A percentile compares a stretch with the other conserved stretches of the same genome.
phyloP scores from a whole-genome alignment of 2,113 vertebrate species.

The Tauraco erythrolophus region DNA sequence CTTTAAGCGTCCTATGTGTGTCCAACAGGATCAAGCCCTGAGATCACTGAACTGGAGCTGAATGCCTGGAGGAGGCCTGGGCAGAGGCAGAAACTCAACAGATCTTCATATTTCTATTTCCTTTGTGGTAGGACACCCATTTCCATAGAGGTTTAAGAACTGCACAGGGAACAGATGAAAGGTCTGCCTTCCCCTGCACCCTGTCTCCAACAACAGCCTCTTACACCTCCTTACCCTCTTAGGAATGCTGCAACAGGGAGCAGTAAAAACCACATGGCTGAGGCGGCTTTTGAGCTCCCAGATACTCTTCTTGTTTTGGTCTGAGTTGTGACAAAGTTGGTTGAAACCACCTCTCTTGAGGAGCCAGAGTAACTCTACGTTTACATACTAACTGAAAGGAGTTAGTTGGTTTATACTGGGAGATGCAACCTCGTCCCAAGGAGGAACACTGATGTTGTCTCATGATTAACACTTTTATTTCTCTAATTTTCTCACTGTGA shows the following conservation, averaged over 20 bases:
- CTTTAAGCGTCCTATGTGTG: fast-evolving
- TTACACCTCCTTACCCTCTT: neutral
- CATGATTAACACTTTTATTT: neutral
- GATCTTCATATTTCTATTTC: neutral
- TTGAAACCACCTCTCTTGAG: neutral
- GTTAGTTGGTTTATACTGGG: neutral
- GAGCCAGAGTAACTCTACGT: neutral
- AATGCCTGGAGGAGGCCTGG: neutral
- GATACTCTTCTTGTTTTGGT: neutral
- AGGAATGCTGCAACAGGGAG: neutral
- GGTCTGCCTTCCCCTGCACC: neutral
- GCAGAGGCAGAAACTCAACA: neutral
- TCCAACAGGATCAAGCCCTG: neutral
- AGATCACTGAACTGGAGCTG: neutral
- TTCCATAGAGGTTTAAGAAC: neutral
- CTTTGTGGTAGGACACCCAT: neutral
- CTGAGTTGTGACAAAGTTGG: neutral
- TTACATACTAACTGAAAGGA: neutral
- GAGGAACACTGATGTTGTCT: neutral
- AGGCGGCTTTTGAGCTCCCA: neutral
- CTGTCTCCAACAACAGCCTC: neutral
- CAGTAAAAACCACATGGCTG: neutral
- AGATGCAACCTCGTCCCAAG: neutral
- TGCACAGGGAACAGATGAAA: neutral
- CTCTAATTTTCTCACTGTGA: neutral